Percentiles rank a stretch among this genome's conserved stretches.
Conservation (phyloP, 2,113 vertebrate species). For the Danio rerio region GRCz12tu NC_133183.1:32602501-32603000, state of each 20-base stretch:
- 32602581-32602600: constrained; percentile 2
- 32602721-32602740: constrained; percentile 32
- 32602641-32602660: constrained; percentile 5
- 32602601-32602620: constrained; percentile 22
- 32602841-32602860: constrained; percentile 21
- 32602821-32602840: constrained; percentile 13
- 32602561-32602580: constrained; percentile 7
- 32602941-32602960: constrained; percentile 35
- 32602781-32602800: constrained; percentile 32
- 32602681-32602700: constrained; percentile 22
- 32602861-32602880: constrained; percentile 17
- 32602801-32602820: background rate
- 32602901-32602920: background rate
- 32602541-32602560: background rate
- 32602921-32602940: constrained; percentile 31
- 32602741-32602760: constrained; percentile 21
- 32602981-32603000: constrained; percentile 24
- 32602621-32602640: constrained; percentile 29
- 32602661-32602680: constrained; percentile 15
- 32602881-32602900: background rate
- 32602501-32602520: constrained; percentile 2
- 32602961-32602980: constrained; percentile 31
- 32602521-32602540: constrained; percentile 3
- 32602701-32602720: constrained; percentile 6
- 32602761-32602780: background rate